Conservation (phyloP, 2,797 vertebrate genomes). For the Gymnocypris eckloni region DNA sequence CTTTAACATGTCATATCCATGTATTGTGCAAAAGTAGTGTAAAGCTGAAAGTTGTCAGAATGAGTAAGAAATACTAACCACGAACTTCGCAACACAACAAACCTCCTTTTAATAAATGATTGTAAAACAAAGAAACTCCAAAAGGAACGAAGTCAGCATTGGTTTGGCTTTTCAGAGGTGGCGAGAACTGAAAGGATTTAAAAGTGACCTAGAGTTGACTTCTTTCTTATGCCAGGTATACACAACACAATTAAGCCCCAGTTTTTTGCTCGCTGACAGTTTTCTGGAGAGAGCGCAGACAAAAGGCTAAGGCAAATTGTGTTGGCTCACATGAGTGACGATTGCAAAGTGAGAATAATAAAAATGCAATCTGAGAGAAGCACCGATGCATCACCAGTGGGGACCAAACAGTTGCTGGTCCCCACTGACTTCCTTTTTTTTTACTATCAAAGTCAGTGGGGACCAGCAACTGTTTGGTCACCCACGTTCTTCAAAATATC, state of each 20-base stretch:
- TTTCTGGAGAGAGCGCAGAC: background rate
- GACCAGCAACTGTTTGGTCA: no score
- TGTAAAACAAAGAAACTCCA: background rate
- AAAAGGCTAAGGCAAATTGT: background rate
- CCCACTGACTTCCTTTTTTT: no score
- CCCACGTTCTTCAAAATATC: no score
- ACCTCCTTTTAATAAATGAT: background rate
- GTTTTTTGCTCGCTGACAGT: background rate
- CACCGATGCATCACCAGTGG: background rate
- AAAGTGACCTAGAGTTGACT: background rate
- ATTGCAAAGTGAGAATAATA: background rate
- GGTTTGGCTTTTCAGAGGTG: background rate
- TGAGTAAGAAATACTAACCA: background rate
- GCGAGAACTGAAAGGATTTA: background rate
- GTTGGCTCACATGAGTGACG: background rate
- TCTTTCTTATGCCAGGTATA: background rate
- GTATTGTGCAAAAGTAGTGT: background rate
- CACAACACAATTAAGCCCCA: background rate
- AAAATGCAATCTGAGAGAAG: background rate
- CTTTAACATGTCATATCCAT: background rate
- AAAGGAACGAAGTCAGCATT: background rate
- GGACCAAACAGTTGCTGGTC: no score
- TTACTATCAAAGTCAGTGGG: no score
- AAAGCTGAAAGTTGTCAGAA: background rate
- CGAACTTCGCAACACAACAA: background rate